These are phyloP conservation scores for Lepidurus apus DNA, from an alignment of 1,140 invertebrate genomes.

Conservation along the genomic window DNA sequence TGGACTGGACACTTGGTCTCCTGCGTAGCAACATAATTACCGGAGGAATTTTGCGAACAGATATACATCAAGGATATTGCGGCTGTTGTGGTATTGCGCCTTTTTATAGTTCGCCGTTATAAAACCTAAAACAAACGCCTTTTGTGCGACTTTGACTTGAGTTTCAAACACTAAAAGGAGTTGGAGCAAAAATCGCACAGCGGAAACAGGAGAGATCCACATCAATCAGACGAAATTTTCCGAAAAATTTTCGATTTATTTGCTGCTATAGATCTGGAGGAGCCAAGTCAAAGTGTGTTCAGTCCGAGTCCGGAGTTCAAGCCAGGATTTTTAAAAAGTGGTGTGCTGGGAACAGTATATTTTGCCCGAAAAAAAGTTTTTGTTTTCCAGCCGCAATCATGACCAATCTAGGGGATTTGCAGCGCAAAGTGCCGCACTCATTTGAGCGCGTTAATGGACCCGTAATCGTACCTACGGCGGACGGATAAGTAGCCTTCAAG, in stretches of 20 bases:
- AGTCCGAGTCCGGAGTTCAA: conserved; percentile 13
- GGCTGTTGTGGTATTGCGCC: not conserved
- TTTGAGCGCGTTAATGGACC: conserved; percentile 31
- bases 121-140: not conserved
- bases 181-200: not conserved
- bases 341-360: not conserved
- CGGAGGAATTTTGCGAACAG: not conserved
- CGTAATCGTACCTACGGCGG: not conserved
- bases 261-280: not conserved
- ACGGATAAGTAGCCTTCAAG: not conserved
- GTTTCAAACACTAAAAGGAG: not conserved
- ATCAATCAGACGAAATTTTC: not conserved
- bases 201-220: not conserved
- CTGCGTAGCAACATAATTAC: not conserved
- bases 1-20: conserved; percentile 17
- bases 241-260: not conserved
- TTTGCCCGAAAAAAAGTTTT: not conserved
- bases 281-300: conserved; percentile 4
- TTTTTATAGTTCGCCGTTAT: not conserved
- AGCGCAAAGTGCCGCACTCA: conserved; percentile 26
- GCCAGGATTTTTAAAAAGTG: not conserved
- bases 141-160: not conserved
- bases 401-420: not conserved
- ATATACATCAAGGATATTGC: not conserved
- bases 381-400: not conserved